A percentile compares a stretch with the other conserved stretches of the same genome.
phyloP scores from a whole-genome alignment of 2,113 vertebrate genomes.

The Cebidichthys violaceus region DNA sequence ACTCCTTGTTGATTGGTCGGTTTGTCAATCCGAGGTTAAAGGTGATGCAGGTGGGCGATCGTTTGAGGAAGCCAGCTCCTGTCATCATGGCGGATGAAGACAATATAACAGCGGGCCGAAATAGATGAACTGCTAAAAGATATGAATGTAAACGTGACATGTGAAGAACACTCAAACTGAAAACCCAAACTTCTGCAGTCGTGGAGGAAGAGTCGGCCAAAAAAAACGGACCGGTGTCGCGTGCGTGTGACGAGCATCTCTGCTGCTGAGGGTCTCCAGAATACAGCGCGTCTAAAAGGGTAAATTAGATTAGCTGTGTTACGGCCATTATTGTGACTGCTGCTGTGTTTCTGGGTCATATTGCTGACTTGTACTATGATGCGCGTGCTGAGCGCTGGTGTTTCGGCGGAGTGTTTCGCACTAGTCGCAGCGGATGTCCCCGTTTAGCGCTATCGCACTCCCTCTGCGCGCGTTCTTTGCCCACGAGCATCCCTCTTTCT shows the following conservation, averaged over 20 bases:
- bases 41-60: not conserved
- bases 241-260: not conserved
- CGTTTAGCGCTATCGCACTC: not conserved
- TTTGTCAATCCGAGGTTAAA: conserved; percentile 7
- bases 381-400: not conserved
- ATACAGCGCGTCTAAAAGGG: not conserved
- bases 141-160: not conserved
- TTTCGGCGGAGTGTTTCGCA: not conserved
- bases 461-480: not conserved
- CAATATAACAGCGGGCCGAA: not conserved
- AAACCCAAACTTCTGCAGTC: not conserved
- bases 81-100: not conserved
- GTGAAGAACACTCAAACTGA: not conserved
- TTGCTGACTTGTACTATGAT: not conserved
- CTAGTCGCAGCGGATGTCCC: no score
- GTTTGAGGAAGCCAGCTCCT: not conserved
- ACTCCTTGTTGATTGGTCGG: conserved; percentile 14
- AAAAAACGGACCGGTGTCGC: no score
- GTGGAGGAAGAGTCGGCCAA: not conserved
- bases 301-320: fast-evolving
- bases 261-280: not conserved
- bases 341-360: not conserved
- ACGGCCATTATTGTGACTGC: not conserved
- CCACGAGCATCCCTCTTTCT: not conserved
- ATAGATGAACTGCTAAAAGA: not conserved